These are phyloP conservation scores for Tiphia femorata DNA, from an alignment of 2,888 invertebrate species.

Conservation along the genomic window DNA sequence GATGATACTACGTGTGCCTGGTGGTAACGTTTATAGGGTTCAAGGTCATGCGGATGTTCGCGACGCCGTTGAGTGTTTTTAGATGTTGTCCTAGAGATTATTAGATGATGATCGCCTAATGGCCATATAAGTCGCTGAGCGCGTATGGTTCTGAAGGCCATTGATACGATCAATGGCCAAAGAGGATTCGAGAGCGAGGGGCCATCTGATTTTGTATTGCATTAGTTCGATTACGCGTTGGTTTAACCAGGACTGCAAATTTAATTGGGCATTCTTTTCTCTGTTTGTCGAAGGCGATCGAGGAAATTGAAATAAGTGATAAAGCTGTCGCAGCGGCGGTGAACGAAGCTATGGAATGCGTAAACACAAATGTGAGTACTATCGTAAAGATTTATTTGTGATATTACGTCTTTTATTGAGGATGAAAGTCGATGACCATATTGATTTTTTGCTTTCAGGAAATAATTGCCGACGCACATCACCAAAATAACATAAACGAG, in stretches of 20 bases:
- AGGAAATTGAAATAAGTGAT: conserved; percentile 65
- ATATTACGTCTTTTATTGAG: too few relatives aligned
- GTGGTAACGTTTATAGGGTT: too few relatives aligned
- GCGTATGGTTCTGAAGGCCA: conserved; percentile 53
- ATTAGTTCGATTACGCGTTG: too few relatives aligned
- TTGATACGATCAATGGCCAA: conserved; percentile 41
- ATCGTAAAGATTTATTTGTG: too few relatives aligned
- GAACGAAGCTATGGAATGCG: conserved; percentile 61
- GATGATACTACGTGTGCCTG: too few relatives aligned
- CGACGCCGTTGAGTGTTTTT: too few relatives aligned
- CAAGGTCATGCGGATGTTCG: too few relatives aligned
- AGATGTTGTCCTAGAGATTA: too few relatives aligned
- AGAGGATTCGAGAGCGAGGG: conserved; percentile 65
- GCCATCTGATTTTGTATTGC: conserved; percentile 63
- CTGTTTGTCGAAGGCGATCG: conserved; percentile 57
- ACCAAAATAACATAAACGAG: conserved; percentile 65
- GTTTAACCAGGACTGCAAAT: too few relatives aligned
- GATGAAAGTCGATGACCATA: too few relatives aligned
- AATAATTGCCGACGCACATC: conserved; percentile 63
- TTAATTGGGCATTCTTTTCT: not conserved
- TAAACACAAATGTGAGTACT: conserved; percentile 60
- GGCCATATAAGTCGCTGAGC: conserved; percentile 51
- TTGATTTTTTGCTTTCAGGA: conserved; percentile 57
- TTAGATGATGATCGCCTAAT: conserved; percentile 63
- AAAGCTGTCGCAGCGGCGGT: conserved; percentile 66